A percentile compares a stretch with the other conserved stretches of the same genome.
Evolutionary conservation across 2,888 invertebrate genomes (phyloP).

Genomic region (Leucoma salicis): DNA sequence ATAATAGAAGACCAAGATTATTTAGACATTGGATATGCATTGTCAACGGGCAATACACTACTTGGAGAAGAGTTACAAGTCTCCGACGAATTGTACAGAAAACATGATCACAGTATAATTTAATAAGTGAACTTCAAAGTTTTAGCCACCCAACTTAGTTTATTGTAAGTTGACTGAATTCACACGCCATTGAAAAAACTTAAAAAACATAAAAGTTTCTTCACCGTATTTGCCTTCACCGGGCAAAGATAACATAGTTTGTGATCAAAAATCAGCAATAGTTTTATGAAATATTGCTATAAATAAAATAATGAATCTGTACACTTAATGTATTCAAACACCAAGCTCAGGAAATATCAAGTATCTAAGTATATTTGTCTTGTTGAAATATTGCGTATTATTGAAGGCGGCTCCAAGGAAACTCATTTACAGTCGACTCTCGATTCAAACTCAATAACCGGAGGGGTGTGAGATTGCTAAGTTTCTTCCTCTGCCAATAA

Average conservation of each 20-base stretch:
- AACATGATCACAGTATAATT: conserved; percentile 21
- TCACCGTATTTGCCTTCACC: too few species aligned
- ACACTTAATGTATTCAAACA: too few species aligned
- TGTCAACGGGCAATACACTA: conserved; percentile 25
- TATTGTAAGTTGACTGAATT: too few species aligned
- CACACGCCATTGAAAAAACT: too few species aligned
- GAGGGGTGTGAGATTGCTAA: conserved; percentile 19
- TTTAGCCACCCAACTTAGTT: too few species aligned
- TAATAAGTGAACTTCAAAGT: too few species aligned
- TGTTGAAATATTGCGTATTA: background rate
- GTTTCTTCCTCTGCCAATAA: conserved; percentile 22
- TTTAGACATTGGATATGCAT: conserved; percentile 40
- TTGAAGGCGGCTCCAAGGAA: conserved; percentile 7
- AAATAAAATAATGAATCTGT: too few species aligned
- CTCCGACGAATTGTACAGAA: conserved; percentile 39
- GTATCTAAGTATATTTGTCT: background rate
- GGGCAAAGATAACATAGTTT: too few species aligned
- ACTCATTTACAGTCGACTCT: conserved; percentile 15
- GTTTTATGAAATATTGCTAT: too few species aligned
- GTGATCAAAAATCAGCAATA: too few species aligned
- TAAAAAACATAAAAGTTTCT: too few species aligned
- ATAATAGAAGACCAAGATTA: conserved; percentile 34
- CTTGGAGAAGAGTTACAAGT: conserved; percentile 39
- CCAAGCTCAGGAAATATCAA: background rate
- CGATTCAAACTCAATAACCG: conserved; percentile 32